phyloP scores from a whole-genome alignment of 2,888 invertebrate genomes.

The Acanthoscelides obtectus region DNA sequence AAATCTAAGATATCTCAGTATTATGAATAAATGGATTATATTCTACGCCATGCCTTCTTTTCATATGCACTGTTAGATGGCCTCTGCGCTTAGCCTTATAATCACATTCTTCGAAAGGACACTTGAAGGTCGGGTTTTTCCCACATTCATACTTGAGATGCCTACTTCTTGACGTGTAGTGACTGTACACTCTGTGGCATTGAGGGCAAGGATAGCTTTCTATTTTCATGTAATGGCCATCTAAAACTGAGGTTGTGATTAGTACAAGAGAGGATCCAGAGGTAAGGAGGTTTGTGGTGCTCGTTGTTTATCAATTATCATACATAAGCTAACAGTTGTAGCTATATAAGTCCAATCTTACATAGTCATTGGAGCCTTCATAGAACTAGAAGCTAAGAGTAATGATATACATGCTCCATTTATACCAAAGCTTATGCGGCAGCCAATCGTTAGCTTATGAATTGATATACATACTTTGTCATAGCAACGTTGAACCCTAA shows the following conservation, averaged over 20 bases:
- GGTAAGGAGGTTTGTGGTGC: no score
- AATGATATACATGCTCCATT: no score
- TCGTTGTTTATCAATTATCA: no score
- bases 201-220: constrained; percentile 8
- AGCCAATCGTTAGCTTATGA: no score
- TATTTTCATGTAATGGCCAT: neutral
- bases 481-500: no score
- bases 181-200: constrained; percentile 13
- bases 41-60: constrained; percentile 1
- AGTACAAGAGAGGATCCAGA: neutral
- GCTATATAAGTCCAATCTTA: no score
- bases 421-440: no score
- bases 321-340: no score
- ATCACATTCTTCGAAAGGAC: constrained; percentile 26
- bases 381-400: no score
- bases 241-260: neutral
- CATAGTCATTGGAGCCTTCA: no score
- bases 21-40: neutral
- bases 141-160: constrained; percentile 48
- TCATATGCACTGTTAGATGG: constrained; percentile 3
- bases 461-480: no score
- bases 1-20: neutral
- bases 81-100: constrained; percentile 3
- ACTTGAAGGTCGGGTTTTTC: constrained; percentile 53
- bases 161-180: constrained; percentile 13